Evolutionary conservation across 2,888 invertebrate genomes (phyloP), one percentile per base, ranked within the genome.

Genomic region (Schizotus pectinicornis): DNA sequence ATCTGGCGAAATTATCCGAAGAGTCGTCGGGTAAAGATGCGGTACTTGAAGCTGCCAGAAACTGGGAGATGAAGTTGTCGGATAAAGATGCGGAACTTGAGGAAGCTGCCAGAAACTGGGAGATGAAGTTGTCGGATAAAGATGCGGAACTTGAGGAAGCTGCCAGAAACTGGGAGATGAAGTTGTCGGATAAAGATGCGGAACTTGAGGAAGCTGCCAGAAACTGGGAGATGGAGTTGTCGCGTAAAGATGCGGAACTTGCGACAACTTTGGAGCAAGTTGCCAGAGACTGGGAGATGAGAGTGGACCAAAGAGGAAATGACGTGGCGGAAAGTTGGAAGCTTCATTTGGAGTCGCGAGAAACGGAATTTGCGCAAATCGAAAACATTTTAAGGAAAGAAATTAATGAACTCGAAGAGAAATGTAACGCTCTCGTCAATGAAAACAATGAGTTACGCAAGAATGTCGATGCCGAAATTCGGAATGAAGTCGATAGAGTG

Each of bases 291-390:
- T 75, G 75, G 74, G 38, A 72, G 11, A 61, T 56, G 42, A 52
- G 43, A n/a, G 47, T 54, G 5, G 56, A 57, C 30, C 54, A 54
- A 74, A 81, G 86, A 64, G 88, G 88, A 49, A 82, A 82, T 67
- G 88, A 88, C 79, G 85, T 89, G 56, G 88, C 88, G 7, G 85
- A 86, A 77, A 81, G 88, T 69, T 88, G 88, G 89, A 88, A 88
- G 70, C 81, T 86, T 63, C 88, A 89, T 76, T 74, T 89, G 55
- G 81, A 84, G n/a, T 82, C 83, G 65, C 82, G 86, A 37, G 88
- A 89, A 79, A 79, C 77, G 7, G 88, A 87, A 67, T 88, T 87
- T 69, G 80, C 81, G 58, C 79, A 81, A 62, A 72, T 75, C 3
- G 85, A 86, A 76, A 75, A 78, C 49, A 81, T 81, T 46, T 76